Evolutionary conservation across 2,797 vertebrate genomes (phyloP), one percentile per base, ranked within the genome.

Genomic region (Alexandromys oeconomus): DNA sequence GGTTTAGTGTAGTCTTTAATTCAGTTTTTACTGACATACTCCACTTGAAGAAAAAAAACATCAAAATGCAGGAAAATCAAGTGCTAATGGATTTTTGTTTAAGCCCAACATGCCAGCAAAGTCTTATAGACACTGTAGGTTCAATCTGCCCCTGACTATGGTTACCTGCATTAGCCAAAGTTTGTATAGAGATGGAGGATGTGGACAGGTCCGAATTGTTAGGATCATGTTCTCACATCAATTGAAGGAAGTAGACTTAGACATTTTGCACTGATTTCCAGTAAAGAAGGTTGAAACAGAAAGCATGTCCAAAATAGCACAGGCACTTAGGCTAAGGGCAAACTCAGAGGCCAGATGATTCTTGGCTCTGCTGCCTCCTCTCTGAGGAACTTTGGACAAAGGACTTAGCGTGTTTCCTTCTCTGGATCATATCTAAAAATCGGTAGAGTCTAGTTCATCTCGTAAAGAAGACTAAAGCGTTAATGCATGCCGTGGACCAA

Each of bases 21-120:
- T 81, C 87, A 91, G 87, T 31, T 87, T 85, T 92, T 61, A 71
- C n/a, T 84, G 87, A 79, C 79, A 37, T 73, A 40, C 11, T 78
- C 63, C 17, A 46, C 46, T 92, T 73, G 11, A 65, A 74, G 37
- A 40, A n/a, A 5, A 43, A 69, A 71, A 92, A 84, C 5, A 91
- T 59, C 51, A 89, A 84, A 97, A 67, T 25, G 78, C 57, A 94
- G 76, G 63, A 73, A 89, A 93, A 80, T 81, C 54, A 79, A 82
- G 48, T 78, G 48, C 54, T 71, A 6, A 23, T 59, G 48, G 84
- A 86, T 25, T 93, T 95, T 69, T 78, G 29, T 93, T 94, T 71
- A 86, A 96, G 34, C 61, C 9, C 12, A 87, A 25, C 25, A 69
- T 93, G 29, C 19, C 43, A 51, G 29, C 25, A 40, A 84, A 65